Evolutionary conservation across 2,888 invertebrate genomes (phyloP).

Genomic region (Drosophila quinaria): DNA sequence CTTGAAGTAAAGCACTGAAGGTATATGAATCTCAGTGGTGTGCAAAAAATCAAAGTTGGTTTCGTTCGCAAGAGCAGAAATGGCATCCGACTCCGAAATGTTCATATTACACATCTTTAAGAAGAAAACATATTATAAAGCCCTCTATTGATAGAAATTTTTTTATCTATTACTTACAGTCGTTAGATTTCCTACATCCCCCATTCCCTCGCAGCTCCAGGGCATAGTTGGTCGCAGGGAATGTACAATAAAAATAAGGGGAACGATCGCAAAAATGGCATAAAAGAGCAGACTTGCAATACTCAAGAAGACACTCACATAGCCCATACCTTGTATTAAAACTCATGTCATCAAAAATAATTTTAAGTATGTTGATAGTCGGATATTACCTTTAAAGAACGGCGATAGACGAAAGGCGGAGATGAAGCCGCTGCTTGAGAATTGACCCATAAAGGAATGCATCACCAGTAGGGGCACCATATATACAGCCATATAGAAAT

Average conservation of each 20-base stretch:
- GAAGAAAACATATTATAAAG: background rate
- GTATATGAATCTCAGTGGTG: conserved; percentile 48
- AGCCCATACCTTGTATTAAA: conserved; percentile 91
- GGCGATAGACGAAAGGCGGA: conserved; percentile 93
- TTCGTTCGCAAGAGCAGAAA: background rate
- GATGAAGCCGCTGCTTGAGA: conserved; percentile 92
- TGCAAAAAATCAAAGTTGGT: background rate
- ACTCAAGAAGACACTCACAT: conserved; percentile 92
- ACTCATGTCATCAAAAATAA: background rate
- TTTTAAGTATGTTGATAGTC: background rate
- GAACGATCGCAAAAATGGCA: conserved; percentile 93
- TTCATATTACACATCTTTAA: conserved; percentile 53
- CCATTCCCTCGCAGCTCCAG: conserved; percentile 91
- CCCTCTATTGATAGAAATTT: no score
- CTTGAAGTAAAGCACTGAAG: conserved; percentile 75
- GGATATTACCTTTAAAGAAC: conserved; percentile 92
- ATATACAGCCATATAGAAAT: conserved; percentile 88
- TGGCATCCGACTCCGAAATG: background rate
- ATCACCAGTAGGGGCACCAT: conserved; percentile 94
- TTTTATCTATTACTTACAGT: conserved; percentile 39
- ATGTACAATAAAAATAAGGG: conserved; percentile 91
- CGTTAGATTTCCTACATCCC: background rate
- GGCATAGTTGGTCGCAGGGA: conserved; percentile 90
- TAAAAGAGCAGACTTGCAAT: conserved; percentile 92
- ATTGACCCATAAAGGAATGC: conserved; percentile 95